Evolutionary conservation across 2,888 invertebrate species (phyloP).

Genomic region (Philereme transversata): DNA sequence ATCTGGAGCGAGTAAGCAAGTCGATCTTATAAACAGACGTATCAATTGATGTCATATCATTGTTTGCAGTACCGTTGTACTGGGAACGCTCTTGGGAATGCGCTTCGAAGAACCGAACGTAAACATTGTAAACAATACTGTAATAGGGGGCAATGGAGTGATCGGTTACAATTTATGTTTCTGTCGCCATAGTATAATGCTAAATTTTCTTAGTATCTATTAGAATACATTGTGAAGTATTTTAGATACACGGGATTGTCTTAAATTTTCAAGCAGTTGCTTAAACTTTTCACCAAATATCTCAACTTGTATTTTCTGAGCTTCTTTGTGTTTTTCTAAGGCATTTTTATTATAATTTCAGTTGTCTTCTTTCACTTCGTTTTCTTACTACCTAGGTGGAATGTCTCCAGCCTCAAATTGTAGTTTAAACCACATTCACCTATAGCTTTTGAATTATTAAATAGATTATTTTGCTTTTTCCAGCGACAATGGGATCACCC

Average conservation of each 20-base stretch:
- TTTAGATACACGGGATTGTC: too few species aligned
- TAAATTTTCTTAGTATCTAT: too few species aligned
- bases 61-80: slow-evolving; percentile 57
- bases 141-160: slow-evolving; percentile 55
- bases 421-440: too few species aligned
- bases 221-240: too few species aligned
- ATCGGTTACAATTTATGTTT: slow-evolving; percentile 50
- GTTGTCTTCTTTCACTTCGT: not conserved
- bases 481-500: slow-evolving; percentile 83
- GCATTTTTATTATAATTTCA: not conserved
- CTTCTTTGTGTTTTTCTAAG: not conserved
- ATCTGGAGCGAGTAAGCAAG: slow-evolving; percentile 33
- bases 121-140: slow-evolving; percentile 54
- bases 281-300: too few species aligned
- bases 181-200: not conserved
- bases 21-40: slow-evolving; percentile 40
- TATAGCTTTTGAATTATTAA: not conserved
- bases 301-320: too few species aligned
- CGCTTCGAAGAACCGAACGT: slow-evolving; percentile 49
- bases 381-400: not conserved
- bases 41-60: slow-evolving; percentile 50
- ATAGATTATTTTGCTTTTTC: slow-evolving; percentile 27
- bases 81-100: slow-evolving; percentile 53
- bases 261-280: too few species aligned
- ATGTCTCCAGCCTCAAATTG: too few species aligned